These are phyloP conservation scores for Pholis gunnellus DNA, from an alignment of 2,113 vertebrate genomes.

Conservation along the genomic window DNA sequence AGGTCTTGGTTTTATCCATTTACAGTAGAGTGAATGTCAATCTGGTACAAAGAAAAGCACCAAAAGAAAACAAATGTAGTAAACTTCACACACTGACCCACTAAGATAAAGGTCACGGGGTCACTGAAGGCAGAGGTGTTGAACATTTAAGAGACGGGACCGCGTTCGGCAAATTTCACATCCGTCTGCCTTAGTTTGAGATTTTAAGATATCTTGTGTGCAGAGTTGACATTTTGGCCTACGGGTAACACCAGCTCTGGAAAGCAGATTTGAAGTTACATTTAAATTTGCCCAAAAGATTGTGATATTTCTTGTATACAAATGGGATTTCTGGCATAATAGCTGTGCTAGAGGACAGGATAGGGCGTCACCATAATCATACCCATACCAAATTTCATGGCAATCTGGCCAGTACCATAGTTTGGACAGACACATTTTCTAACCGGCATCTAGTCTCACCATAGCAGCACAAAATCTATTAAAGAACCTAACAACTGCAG, in stretches of 20 bases:
- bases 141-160: not conserved
- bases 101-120: not conserved
- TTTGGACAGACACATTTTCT: not conserved
- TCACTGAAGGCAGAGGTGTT: not conserved
- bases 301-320: not conserved
- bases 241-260: not conserved
- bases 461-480: not conserved
- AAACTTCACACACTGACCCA: not conserved
- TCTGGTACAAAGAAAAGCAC: not conserved
- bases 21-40: not conserved
- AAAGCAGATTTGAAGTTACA: not conserved
- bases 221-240: slow-evolving; percentile 3
- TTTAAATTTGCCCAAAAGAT: not conserved
- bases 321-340: not conserved
- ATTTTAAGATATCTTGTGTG: not conserved
- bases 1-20: not conserved
- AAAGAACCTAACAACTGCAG: not conserved
- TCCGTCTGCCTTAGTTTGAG: slow-evolving; percentile 1
- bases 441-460: not conserved
- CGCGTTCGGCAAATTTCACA: not conserved
- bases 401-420: slow-evolving; percentile 1
- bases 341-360: not conserved
- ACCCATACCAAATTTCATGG: slow-evolving; percentile 1
- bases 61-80: not conserved
- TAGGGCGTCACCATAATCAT: not conserved